phyloP scores from a whole-genome alignment of 2,113 vertebrate species.

The Syrrhaptes paradoxus region DNA sequence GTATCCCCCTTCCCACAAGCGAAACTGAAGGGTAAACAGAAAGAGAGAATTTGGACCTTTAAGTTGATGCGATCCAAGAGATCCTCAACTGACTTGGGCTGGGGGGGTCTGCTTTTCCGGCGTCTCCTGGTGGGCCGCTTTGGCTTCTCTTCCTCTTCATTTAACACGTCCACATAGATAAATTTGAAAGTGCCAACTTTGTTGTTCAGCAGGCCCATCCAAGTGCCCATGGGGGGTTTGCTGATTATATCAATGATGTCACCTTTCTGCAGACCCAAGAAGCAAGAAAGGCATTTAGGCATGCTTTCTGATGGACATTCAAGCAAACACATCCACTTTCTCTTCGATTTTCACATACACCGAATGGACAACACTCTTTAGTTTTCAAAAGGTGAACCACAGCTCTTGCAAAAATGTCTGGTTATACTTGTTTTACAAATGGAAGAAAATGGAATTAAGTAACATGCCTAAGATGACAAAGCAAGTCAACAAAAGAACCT shows the following conservation, averaged over 20 bases:
- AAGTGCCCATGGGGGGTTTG: slow-evolving; percentile 99
- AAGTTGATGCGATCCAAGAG: slow-evolving; percentile 95
- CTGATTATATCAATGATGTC: slow-evolving; percentile 99
- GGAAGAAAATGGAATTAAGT: neutral
- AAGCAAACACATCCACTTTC: neutral
- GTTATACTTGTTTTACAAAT: neutral
- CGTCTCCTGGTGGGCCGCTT: slow-evolving; percentile 88
- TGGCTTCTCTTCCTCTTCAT: slow-evolving; percentile 92
- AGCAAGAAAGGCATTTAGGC: neutral
- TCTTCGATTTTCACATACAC: neutral
- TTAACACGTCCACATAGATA: slow-evolving; percentile 96
- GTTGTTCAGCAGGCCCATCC: slow-evolving; percentile 98
- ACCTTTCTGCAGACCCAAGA: slow-evolving; percentile 81
- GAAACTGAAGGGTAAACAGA: neutral
- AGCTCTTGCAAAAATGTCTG: neutral
- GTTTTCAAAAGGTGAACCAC: neutral
- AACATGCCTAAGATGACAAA: neutral
- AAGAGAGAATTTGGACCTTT: slow-evolving; percentile 77
- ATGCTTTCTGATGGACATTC: neutral
- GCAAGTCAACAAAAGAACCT: neutral
- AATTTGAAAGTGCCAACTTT: slow-evolving; percentile 99
- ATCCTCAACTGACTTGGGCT: slow-evolving; percentile 95
- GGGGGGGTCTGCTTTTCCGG: slow-evolving; percentile 89
- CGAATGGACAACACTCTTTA: neutral
- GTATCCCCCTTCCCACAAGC: neutral